Evolutionary conservation across 2,113 vertebrate genomes (phyloP).

Genomic region (Salminus brasiliensis): DNA sequence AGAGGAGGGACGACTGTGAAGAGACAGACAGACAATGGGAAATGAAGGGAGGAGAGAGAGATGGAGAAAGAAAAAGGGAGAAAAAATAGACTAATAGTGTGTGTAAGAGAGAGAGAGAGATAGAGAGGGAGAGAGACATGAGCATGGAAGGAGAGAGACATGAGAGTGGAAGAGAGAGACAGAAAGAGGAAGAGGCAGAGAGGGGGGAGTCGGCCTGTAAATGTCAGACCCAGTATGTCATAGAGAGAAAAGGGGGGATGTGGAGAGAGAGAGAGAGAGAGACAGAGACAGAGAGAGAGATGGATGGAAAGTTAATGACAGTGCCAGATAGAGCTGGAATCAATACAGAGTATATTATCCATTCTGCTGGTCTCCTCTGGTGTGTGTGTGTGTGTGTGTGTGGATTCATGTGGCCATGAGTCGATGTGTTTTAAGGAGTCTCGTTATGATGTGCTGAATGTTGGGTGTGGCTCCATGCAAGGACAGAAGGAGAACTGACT

Average conservation of each 20-base stretch:
- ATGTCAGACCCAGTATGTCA: conserved; percentile 33
- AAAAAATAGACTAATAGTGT: too few relatives aligned
- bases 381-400: conserved; percentile 18
- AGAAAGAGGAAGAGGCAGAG: background rate
- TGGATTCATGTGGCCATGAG: background rate
- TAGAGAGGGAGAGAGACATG: too few relatives aligned
- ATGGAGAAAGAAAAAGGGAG: too few relatives aligned
- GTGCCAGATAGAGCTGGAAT: conserved; percentile 27
- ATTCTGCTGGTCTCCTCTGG: conserved; percentile 5
- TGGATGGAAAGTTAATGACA: conserved; percentile 35
- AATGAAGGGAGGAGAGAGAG: too few relatives aligned
- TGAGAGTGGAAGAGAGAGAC: background rate
- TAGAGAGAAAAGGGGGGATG: background rate
- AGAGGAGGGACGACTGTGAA: too few relatives aligned
- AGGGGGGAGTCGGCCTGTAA: conserved; percentile 9
- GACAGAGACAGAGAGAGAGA: background rate
- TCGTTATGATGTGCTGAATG: too few relatives aligned
- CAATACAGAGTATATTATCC: conserved; percentile 15
- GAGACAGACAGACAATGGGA: too few relatives aligned
- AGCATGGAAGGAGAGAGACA: background rate
- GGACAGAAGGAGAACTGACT: too few relatives aligned
- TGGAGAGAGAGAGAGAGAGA: too few relatives aligned
- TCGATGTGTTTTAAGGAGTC: too few relatives aligned
- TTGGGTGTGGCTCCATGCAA: too few relatives aligned
- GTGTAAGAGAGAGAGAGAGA: too few relatives aligned